Conservation (phyloP, 1,140 invertebrate species). For the Leptopilina clavipes region DNA sequence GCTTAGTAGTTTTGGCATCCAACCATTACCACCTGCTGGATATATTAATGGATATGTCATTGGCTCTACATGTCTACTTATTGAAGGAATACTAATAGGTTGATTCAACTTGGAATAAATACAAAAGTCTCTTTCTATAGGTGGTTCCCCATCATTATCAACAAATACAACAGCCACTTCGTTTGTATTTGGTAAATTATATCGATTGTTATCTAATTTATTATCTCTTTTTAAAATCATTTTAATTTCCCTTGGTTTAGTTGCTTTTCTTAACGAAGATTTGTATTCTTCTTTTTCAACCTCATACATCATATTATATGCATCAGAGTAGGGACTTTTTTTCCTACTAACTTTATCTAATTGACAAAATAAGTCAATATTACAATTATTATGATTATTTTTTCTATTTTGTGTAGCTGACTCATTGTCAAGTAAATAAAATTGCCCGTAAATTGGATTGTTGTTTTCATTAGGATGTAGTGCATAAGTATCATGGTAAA, state of each 20-base stretch:
- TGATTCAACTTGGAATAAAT: constrained; percentile 30
- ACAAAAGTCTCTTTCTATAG: constrained; percentile 19
- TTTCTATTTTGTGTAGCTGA: not conserved
- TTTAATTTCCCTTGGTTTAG: constrained; percentile 3
- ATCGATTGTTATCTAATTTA: not conserved
- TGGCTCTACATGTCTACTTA: constrained; percentile 37
- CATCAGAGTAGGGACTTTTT: constrained; percentile 35
- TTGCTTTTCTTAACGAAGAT: not conserved
- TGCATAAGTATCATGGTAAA: constrained; percentile 41
- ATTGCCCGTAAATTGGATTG: not conserved
- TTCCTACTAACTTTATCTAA: constrained; percentile 34
- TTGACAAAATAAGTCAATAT: not conserved
- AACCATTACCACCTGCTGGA: constrained; percentile 4
- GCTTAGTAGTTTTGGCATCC: constrained; percentile 20
- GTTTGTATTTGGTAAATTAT: not conserved
- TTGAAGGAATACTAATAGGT: not conserved
- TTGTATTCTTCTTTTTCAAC: constrained; percentile 35
- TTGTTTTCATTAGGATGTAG: constrained; percentile 40
- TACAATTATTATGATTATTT: not conserved
- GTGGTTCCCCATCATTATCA: not conserved
- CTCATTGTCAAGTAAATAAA: not conserved
- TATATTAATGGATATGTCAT: constrained; percentile 41
- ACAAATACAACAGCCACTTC: not conserved
- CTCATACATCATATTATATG: constrained; percentile 40
- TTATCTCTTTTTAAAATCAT: constrained; percentile 15